Evolutionary conservation across 2,113 vertebrate genomes (phyloP).

Genomic region (Cephalopterus ornatus): DNA sequence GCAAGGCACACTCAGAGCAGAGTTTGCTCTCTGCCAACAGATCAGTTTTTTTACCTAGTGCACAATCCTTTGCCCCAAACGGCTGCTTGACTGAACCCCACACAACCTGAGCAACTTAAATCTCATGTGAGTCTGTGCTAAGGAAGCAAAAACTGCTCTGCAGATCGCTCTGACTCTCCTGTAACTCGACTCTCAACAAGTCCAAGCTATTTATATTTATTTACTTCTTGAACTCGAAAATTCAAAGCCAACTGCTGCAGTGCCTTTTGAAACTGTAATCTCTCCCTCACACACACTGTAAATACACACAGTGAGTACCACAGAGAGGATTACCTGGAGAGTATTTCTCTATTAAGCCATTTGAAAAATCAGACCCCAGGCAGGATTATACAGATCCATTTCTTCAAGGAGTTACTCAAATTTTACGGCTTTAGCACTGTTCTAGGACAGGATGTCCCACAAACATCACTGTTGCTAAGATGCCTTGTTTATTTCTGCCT

Average conservation of each 20-base stretch:
- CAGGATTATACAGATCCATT: background rate
- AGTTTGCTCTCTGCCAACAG: background rate
- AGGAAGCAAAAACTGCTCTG: background rate
- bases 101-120: background rate
- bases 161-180: background rate
- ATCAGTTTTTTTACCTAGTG: background rate
- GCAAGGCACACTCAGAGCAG: background rate
- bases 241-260: background rate
- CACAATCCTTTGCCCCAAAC: background rate
- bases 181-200: accelerated
- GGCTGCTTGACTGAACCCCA: background rate
- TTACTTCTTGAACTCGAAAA: background rate
- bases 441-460: background rate
- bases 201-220: background rate
- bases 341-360: background rate
- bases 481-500: background rate
- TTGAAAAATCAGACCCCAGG: background rate
- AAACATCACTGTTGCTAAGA: background rate
- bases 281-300: background rate
- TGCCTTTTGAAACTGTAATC: background rate
- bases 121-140: accelerated
- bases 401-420: background rate
- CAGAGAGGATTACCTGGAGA: background rate
- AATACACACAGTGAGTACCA: background rate
- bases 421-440: background rate